These are phyloP conservation scores for Scomber japonicus DNA, from an alignment of 2,113 vertebrate species.

Conservation along the genomic window DNA sequence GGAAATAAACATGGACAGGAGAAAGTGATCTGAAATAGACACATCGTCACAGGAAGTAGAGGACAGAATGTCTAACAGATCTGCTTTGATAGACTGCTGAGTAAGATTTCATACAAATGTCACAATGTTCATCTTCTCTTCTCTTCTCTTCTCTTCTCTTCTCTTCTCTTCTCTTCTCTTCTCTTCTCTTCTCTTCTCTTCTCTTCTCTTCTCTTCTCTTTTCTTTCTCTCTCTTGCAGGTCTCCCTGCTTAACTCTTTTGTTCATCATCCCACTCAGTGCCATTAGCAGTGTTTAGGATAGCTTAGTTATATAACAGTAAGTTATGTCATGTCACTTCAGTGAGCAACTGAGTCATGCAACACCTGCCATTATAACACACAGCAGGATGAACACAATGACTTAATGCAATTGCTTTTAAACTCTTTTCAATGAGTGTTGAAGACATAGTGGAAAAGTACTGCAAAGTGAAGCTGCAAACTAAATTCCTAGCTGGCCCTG, in stretches of 20 bases:
- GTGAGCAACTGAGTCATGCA: slow-evolving; percentile 43
- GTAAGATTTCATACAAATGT: neutral
- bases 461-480: neutral
- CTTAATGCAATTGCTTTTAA: neutral
- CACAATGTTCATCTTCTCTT: neutral
- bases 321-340: slow-evolving; percentile 63
- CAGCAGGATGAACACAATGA: slow-evolving; percentile 11
- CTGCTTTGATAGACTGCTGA: neutral
- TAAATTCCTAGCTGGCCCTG: neutral
- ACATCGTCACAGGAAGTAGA: neutral
- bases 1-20: slow-evolving; percentile 28
- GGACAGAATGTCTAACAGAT: neutral
- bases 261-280: slow-evolving; percentile 49
- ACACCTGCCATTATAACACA: slow-evolving; percentile 21
- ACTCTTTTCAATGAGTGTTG: neutral
- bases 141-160: neutral
- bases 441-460: neutral
- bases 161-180: neutral
- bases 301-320: slow-evolving; percentile 47
- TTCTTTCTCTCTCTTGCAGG: neutral
- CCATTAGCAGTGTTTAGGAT: slow-evolving; percentile 41
- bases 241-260: slow-evolving; percentile 19
- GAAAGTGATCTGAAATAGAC: neutral
- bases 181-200: neutral
- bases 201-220: neutral